Evolutionary conservation across 2,797 vertebrate genomes (phyloP).

Genomic region (Oryzias dopingdopingensis): DNA sequence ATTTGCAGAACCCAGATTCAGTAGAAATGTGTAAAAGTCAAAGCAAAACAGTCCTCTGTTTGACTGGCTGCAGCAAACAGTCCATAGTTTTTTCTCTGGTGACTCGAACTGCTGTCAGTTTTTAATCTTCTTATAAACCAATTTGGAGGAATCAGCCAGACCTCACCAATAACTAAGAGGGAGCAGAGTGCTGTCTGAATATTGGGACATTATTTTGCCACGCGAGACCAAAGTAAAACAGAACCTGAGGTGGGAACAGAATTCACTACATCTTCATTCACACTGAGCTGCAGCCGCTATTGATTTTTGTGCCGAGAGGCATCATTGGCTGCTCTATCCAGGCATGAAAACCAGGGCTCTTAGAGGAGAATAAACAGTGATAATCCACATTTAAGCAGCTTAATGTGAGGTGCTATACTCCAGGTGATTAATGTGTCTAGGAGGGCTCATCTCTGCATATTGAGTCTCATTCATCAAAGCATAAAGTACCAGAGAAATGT

Average conservation of each 20-base stretch:
- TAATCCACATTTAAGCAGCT: constrained; percentile 71
- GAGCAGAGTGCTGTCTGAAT: constrained; percentile 13
- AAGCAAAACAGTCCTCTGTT: constrained; percentile 16
- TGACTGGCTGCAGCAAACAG: constrained; percentile 22
- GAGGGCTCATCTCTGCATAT: constrained; percentile 62
- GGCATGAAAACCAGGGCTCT: constrained; percentile 61
- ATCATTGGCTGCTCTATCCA: constrained; percentile 52
- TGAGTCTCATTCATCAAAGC: constrained; percentile 67
- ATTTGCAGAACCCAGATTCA: neutral
- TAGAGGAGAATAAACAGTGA: constrained; percentile 69
- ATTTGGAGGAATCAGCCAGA: constrained; percentile 37
- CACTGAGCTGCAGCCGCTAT: constrained; percentile 41
- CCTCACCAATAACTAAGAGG: constrained; percentile 20
- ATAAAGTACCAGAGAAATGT: constrained; percentile 46
- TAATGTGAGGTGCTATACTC: constrained; percentile 73
- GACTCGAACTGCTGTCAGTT: constrained; percentile 27
- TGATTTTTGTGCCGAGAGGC: constrained; percentile 59
- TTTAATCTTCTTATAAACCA: constrained; percentile 57
- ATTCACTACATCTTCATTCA: constrained; percentile 47
- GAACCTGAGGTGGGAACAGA: constrained; percentile 20
- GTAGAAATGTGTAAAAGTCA: constrained; percentile 9
- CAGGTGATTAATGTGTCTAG: constrained; percentile 70
- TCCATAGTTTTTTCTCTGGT: constrained; percentile 24
- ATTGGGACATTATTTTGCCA: constrained; percentile 21
- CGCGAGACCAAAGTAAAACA: constrained; percentile 41